These are phyloP conservation scores for Aplodontia rufa DNA, from an alignment of 2,113 vertebrate genomes.

Conservation along the genomic window DNA sequence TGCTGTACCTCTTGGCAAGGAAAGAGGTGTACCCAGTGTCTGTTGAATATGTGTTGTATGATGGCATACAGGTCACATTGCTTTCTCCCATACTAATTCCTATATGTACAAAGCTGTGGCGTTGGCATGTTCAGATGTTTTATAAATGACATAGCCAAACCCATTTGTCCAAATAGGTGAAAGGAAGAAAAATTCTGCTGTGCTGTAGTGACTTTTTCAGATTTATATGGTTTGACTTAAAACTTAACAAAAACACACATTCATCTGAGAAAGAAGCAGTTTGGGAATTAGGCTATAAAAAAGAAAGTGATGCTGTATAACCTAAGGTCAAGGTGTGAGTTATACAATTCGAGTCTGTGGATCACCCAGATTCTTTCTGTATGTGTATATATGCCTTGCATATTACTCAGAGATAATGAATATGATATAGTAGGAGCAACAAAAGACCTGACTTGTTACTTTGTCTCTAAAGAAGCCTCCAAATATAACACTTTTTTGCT, in stretches of 20 bases:
- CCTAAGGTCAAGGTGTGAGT: not conserved
- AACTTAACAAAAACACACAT: slow-evolving; percentile 39
- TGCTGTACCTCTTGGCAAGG: not conserved
- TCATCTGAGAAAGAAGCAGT: not conserved
- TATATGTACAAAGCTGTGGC: not conserved
- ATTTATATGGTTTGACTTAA: slow-evolving; percentile 44
- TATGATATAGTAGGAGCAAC: not conserved
- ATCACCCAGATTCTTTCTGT: not conserved
- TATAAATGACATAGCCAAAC: slow-evolving; percentile 42
- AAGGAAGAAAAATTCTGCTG: not conserved
- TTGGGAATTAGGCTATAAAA: slow-evolving; percentile 34
- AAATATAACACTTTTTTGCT: not conserved
- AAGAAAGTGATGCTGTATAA: slow-evolving; percentile 17
- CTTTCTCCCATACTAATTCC: not conserved
- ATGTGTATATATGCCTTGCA: not conserved
- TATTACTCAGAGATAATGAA: slow-evolving; percentile 6
- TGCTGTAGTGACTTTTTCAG: not conserved
- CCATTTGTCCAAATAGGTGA: slow-evolving; percentile 15
- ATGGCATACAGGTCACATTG: not conserved
- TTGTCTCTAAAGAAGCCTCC: slow-evolving; percentile 24
- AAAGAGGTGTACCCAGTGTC: not conserved
- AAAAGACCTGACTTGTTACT: slow-evolving; percentile 4
- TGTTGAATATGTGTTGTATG: not conserved
- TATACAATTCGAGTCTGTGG: slow-evolving; percentile 11
- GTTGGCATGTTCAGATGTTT: slow-evolving; percentile 42